Base-by-base conservation (phyloP, 2,888 invertebrate species). In the Macaria notata region DNA sequence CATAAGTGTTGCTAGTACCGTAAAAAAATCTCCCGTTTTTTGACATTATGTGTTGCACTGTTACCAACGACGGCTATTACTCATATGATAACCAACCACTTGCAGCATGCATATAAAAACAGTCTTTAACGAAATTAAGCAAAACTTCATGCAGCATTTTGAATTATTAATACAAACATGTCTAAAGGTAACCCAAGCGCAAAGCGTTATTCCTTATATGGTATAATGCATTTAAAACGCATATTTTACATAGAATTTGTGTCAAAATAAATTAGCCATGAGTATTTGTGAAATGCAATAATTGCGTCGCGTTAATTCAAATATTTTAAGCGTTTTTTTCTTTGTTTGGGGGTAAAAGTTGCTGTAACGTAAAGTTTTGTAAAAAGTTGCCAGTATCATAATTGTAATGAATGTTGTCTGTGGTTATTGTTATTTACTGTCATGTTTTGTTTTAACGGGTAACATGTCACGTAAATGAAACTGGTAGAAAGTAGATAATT, bases 101-200 rank as follows among this genome's bases (percentile, higher is more conserved):
- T 19, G 19, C 19, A 1, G 19, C 19, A 1, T 19, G 19, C 19
- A 19, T 19, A 19, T 19, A 19, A 19, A 19, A 19, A 19, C 19
- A 19, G 19, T 19, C 19, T 19, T 47, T 9, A 41, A 54, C 33
- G 7, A 54, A 54, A 58, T 7, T 9, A 57, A 49, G 33, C 52
- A 62, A 56, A 59, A 61, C 48, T 65, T 59, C 44, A 60, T 54
- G 65, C 63, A 52, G 63, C 70, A 67, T 69, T 71, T 71, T 71
- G 58, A 61, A 71, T 66, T 62, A 63, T 60, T 54, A 54, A 48
- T 54, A 53, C 1, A 3, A 36, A n/a, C 53, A 46, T 56, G 58
- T 61, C 49, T 49, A 59, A 46, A 48, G 55, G 55, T 46, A 56
- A 59, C 62, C 62, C 62, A 63, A 60, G 73, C 73, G 71, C 68